Conservation (phyloP, 2,797 vertebrate species). For the Eremophila alpestris region DNA sequence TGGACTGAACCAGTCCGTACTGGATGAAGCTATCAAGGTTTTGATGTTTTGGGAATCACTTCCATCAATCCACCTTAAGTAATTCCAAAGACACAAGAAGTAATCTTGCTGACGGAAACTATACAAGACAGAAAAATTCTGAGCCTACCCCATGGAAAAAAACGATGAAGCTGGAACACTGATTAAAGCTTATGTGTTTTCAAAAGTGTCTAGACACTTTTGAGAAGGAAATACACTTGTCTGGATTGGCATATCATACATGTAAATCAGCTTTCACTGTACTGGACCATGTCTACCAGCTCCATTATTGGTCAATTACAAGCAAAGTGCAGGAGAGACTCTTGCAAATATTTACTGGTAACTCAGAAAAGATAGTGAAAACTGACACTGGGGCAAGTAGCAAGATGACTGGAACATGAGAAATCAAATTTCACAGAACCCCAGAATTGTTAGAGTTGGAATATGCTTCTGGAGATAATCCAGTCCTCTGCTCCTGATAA, state of each 20-base stretch:
- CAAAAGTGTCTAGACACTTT: background rate
- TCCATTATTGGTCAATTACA: background rate
- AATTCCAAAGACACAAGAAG: background rate
- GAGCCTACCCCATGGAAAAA: background rate
- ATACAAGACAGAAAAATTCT: background rate
- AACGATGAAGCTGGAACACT: background rate
- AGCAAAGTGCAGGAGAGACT: background rate
- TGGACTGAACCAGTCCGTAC: background rate
- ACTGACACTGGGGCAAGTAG: too few relatives aligned
- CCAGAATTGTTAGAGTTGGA: too few relatives aligned
- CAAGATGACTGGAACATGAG: background rate
- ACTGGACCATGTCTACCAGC: background rate
- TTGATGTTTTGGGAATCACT: background rate
- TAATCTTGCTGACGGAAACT: background rate
- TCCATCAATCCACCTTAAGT: background rate
- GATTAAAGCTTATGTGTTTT: background rate
- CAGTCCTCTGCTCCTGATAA: too few relatives aligned
- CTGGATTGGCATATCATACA: background rate
- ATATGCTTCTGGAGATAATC: background rate
- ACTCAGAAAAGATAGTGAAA: background rate
- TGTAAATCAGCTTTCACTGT: background rate
- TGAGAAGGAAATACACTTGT: background rate
- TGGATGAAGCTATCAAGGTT: background rate
- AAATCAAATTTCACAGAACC: background rate
- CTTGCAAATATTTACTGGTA: background rate